Base-by-base conservation (phyloP, 1,140 invertebrate genomes). In the Cydia pomonella region DNA sequence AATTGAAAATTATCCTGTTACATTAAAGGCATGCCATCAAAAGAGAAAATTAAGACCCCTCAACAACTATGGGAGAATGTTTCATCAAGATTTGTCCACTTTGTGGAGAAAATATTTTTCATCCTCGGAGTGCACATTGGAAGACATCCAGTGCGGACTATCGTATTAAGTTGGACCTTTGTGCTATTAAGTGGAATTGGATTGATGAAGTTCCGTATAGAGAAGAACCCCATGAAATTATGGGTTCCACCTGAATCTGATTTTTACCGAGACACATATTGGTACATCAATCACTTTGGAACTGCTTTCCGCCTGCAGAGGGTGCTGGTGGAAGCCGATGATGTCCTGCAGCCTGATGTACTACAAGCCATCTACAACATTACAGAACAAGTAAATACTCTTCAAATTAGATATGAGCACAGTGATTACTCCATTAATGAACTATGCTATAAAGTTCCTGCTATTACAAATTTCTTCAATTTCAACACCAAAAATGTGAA, bases 201-300 rank as follows among this genome's bases (percentile, higher is more conserved):
- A 44, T 87, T 95, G 25, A 81, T 95, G 12, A 89, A 87, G 76
- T 96, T 96, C 89, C 92, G 93, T 76, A 93, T 95, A 82, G 94
- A 95, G 88, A 94, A 94, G 80, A 95, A 96, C 87, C 96, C 96
- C 1, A 88, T 96, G 75, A 96, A 95, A 84, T 87, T 97, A 74
- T 97, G 96, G 96, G 95, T 97, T 7, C 94, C 94, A 18, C 90
- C 91, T 71, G 90, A 96, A 74, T 96, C 96, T 0, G 94, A 95
- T 75, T 97, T 96, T 87, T 93, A 94, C 47, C 84, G 84, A 76
- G 95, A 96, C 76, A 95, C 96, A 6, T 94, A 96, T 75, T 97
- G 96, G 96, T 93, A 96, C 53, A 94, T 96, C 81, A 89, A 94
- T n/a, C 95, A 94, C 76, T 96, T 96, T 89, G 94, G 94, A 73